Conservation (phyloP, 37 sponge, comb jelly and placozoan genomes). For the Spongilla lacustris region DNA sequence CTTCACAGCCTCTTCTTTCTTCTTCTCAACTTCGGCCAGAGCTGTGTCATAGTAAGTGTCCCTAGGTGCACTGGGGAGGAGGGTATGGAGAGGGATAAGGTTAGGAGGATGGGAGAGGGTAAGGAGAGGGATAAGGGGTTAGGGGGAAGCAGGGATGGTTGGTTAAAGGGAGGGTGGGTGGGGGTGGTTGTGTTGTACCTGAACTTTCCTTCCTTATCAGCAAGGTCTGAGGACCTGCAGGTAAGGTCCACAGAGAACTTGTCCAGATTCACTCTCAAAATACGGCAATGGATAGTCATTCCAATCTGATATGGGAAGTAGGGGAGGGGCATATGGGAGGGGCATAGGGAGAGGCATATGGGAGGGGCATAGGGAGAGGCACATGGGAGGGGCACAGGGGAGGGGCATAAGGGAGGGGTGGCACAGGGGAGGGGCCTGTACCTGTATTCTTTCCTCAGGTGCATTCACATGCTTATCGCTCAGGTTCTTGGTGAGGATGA, state of each 20-base stretch:
- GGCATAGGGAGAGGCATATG: no score
- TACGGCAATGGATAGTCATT: conserved; percentile 89
- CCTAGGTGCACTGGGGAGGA: conserved; percentile 51
- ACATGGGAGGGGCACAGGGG: background rate
- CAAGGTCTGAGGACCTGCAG: conserved; percentile 86
- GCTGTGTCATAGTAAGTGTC: conserved; percentile 89
- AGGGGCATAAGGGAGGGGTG: background rate
- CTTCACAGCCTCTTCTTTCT: conserved; percentile 62
- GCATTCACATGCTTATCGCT: conserved; percentile 82
- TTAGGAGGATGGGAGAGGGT: background rate
- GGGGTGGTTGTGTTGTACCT: conserved; percentile 33
- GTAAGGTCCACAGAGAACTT: conserved; percentile 96
- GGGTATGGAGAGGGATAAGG: no score
- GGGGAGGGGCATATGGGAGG: no score
- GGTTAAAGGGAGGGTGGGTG: background rate
- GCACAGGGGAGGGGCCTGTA: no score
- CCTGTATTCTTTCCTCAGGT: conserved; percentile 90
- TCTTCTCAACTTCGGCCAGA: conserved; percentile 64
- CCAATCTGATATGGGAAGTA: no score
- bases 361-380: background rate
- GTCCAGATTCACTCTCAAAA: conserved; percentile 84
- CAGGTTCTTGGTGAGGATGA: conserved; percentile 90
- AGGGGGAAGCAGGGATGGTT: background rate
- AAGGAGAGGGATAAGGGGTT: no score
- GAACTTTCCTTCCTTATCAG: conserved; percentile 74